phyloP scores from a whole-genome alignment of 1,140 invertebrate species.

The Calycopis cecrops region DNA sequence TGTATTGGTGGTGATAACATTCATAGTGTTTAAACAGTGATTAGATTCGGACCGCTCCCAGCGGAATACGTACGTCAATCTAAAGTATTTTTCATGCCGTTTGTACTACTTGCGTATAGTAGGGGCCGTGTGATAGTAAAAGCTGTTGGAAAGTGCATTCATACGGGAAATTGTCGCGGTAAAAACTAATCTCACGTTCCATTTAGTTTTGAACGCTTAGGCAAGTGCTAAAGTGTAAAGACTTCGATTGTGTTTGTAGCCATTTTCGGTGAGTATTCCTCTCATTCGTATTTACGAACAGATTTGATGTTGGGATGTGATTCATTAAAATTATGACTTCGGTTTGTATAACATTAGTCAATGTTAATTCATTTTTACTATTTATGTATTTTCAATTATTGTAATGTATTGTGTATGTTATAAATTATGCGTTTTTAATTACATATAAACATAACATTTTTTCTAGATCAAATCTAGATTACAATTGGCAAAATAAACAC shows the following conservation, averaged over 20 bases:
- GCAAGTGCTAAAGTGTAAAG: constrained; percentile 42
- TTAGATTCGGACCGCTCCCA: constrained; percentile 68
- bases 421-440: too few species aligned
- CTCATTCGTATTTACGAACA: constrained; percentile 52
- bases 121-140: constrained; percentile 69
- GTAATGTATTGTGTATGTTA: too few species aligned
- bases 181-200: constrained; percentile 69
- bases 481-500: too few species aligned
- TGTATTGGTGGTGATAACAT: constrained; percentile 33
- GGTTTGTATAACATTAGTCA: too few species aligned
- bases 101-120: constrained; percentile 69
- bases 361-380: too few species aligned
- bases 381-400: too few species aligned
- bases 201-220: constrained; percentile 39
- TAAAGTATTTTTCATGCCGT: constrained; percentile 71
- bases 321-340: too few species aligned
- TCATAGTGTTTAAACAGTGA: constrained; percentile 36
- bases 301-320: too few species aligned
- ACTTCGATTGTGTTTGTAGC: constrained; percentile 57
- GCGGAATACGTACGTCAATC: constrained; percentile 63
- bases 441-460: too few species aligned
- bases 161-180: constrained; percentile 60
- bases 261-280: constrained; percentile 62
- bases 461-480: too few species aligned
- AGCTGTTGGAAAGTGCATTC: constrained; percentile 73